Percentiles rank a stretch among this genome's conserved stretches.
These are phyloP conservation scores for Melanogrammus aeglefinus DNA, from an alignment of 2,797 vertebrate genomes.

Conservation along the genomic window DNA sequence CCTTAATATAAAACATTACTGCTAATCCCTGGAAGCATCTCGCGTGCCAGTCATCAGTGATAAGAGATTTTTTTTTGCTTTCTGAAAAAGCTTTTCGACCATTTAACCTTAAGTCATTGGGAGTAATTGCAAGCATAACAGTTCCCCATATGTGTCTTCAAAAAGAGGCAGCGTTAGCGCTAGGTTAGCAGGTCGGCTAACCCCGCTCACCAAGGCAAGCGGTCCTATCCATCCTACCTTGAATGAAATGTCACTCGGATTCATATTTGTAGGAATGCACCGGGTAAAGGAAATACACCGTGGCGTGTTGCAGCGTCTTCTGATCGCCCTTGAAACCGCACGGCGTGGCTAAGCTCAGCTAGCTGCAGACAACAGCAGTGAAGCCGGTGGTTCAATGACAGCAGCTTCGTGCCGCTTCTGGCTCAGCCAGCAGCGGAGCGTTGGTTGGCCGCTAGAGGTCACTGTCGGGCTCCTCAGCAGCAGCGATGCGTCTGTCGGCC, in stretches of 20 bases:
- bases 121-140: background rate
- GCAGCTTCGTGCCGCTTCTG: background rate
- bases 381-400: conserved; percentile 1
- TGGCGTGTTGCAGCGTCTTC: background rate
- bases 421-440: background rate
- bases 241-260: background rate
- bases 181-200: conserved; percentile 1
- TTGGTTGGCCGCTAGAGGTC: too few species aligned
- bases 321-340: background rate
- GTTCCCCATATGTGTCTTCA: background rate
- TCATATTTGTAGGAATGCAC: conserved; percentile 1
- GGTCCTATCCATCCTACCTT: background rate
- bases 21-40: background rate
- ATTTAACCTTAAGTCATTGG: background rate
- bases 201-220: background rate
- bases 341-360: background rate
- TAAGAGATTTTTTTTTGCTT: background rate
- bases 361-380: background rate
- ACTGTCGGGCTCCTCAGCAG: background rate
- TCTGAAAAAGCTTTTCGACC: background rate
- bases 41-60: background rate
- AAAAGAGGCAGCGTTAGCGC: background rate
- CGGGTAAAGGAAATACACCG: background rate
- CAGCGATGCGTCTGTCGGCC: too few species aligned
- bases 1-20: background rate